Evolutionary conservation across 2,888 invertebrate genomes (phyloP), one percentile per base, ranked within the genome.

Genomic region (Zelleria hepariella): DNA sequence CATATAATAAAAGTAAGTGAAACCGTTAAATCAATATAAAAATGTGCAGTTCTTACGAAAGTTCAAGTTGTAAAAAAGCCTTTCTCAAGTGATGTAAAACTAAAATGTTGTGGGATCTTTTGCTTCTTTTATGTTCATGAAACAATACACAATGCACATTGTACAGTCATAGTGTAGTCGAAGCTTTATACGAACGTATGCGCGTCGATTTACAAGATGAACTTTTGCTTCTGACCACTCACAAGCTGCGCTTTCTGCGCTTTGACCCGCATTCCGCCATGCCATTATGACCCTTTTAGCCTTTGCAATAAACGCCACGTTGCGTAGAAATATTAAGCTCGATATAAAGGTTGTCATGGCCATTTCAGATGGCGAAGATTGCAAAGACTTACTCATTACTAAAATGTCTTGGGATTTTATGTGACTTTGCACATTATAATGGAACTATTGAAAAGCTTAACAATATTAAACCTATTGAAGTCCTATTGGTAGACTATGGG

Each of bases 131-230:
- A n/a, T n/a, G n/a, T n/a, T n/a, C n/a, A n/a, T n/a, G n/a, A n/a
- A n/a, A n/a, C n/a, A n/a, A n/a, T n/a, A n/a, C n/a, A n/a, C n/a
- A n/a, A n/a, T n/a, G n/a, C n/a, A n/a, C n/a, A n/a, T n/a, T n/a
- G n/a, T n/a, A n/a, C n/a, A n/a, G n/a, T n/a, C 32, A 15, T 15
- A 42, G 32, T 51, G 51, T 51, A 51, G 20, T 8, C 25, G 10
- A n/a, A 62, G 59, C 42, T 10, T 25, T 8, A 63, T 55, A 66
- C 64, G 66, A 68, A 65, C 59, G 68, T 65, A 64, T 69, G 65
- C 49, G 2, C 55, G 59, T 63, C 62, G 59, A 69, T 72, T 68
- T 71, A 73, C 67, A 65, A 66, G 65, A 71, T 68, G 74, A 71
- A 70, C 70, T 71, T 73, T 72, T 62, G 65, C 65, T 21, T 58